phyloP scores from a whole-genome alignment of 2,797 vertebrate species.

The Eidolon dupreanum region DNA sequence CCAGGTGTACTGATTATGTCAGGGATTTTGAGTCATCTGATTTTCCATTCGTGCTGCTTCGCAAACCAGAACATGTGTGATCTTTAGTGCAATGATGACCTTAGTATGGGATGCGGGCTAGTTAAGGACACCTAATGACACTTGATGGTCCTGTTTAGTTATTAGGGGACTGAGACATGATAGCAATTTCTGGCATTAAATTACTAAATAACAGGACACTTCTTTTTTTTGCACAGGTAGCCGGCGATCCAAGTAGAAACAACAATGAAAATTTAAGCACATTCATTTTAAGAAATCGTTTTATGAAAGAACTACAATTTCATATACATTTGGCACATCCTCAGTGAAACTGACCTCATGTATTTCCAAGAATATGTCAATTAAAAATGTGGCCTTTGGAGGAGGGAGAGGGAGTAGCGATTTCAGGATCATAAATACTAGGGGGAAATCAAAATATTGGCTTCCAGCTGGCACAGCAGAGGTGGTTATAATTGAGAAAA shows the following conservation, averaged over 20 bases:
- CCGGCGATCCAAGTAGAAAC: constrained; percentile 65
- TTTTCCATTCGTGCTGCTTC: constrained; percentile 11
- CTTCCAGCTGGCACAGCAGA: constrained; percentile 81
- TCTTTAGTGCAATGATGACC: constrained; percentile 47
- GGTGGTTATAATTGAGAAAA: constrained; percentile 74
- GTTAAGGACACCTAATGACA: constrained; percentile 43
- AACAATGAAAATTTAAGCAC: constrained; percentile 77
- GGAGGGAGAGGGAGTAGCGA: constrained; percentile 44
- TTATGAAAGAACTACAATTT: constrained; percentile 73
- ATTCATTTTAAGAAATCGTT: constrained; percentile 80
- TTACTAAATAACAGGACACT: neutral
- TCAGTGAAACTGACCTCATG: constrained; percentile 80
- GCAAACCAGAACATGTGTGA: constrained; percentile 22
- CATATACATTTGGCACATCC: constrained; percentile 73
- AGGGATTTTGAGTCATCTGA: constrained; percentile 33
- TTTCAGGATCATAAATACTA: constrained; percentile 79
- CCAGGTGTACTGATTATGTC: constrained; percentile 7
- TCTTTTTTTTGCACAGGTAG: neutral
- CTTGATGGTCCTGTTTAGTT: neutral
- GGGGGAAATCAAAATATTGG: constrained; percentile 73
- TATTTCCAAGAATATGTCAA: constrained; percentile 83
- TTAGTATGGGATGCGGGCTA: neutral
- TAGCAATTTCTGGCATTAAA: constrained; percentile 44
- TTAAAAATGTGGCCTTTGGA: constrained; percentile 83
- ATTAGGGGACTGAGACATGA: neutral